A percentile compares a stretch with the other conserved stretches of the same genome.
Conservation (phyloP, 1,140 invertebrate species). For the Panagrolaimus sp. region DNA sequence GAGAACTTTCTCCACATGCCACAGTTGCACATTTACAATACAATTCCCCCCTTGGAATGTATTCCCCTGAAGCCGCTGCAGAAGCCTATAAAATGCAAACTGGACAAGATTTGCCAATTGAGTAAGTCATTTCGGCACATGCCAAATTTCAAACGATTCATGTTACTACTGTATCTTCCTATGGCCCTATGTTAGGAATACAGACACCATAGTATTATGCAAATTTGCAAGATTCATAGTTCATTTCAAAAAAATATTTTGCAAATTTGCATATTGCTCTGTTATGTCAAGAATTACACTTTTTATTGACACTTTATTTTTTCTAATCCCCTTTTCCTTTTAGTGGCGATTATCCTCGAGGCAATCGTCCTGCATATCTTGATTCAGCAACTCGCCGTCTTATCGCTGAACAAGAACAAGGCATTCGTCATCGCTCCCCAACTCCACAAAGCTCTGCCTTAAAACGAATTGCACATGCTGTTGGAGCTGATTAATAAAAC, state of each 20-base stretch:
- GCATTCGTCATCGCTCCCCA: conserved; percentile 19
- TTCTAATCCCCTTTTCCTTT: no score
- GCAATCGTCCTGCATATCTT: conserved; percentile 41
- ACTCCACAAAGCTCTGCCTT: conserved; percentile 33
- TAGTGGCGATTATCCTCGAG: conserved; percentile 1
- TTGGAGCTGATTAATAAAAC: conserved; percentile 17
- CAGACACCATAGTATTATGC: no score
- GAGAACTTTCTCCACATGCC: conserved; percentile 40
- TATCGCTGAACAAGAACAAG: conserved; percentile 32
- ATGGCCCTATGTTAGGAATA: no score
- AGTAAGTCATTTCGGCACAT: conserved; percentile 5
- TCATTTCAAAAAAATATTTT: no score
- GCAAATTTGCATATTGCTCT: no score
- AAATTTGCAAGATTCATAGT: no score
- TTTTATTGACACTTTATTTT: no score
- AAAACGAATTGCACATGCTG: conserved; percentile 29
- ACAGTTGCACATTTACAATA: conserved; percentile 46
- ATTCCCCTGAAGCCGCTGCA: conserved; percentile 48
- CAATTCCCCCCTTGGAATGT: conserved; percentile 48
- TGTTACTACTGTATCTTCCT: no score
- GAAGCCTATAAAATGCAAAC: conserved; percentile 50
- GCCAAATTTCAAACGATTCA: no score
- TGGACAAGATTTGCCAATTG: conserved; percentile 30
- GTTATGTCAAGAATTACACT: no score
- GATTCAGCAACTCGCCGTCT: conserved; percentile 42